Base-by-base conservation (phyloP, 2,797 vertebrate genomes). In the Lacerta agilis region DNA sequence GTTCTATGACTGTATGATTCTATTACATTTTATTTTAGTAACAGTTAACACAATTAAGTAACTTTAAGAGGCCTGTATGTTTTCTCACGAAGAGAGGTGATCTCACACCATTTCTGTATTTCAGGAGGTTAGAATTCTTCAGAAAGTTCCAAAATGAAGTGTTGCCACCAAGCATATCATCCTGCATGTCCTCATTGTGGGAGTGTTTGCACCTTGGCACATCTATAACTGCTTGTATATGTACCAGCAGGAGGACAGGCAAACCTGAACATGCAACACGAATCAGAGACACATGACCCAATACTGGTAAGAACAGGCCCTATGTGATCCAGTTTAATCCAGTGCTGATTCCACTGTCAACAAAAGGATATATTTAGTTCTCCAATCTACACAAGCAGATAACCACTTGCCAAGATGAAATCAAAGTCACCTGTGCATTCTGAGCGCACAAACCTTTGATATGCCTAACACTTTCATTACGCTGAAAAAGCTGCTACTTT, bases 401-500 rank as follows among this genome's bases (percentile, higher is more conserved):
- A 92, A 83, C 87, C 86, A 83, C 84, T 92, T 8, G 6, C 80
- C 82, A 93, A 76, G 91, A 82, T 92, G 92, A 94, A 94, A 88
- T 85, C n/a, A 4, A 90, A 95, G 88, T 92, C 94, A 95, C 94
- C 92, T 20, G 1, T 29, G 3, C 90, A 92, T 95, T 94, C 94
- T 93, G 93, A 93, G 89, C 92, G 92, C 94, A 94, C 91, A 96
- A 96, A 96, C 88, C 93, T 95, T 95, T 96, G 94, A 95, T 97
- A 95, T 95, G 93, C 93, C 92, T 96, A 93, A 96, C 94, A 95
- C 95, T 96, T 93, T 95, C 96, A 92, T 94, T 95, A 94, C 92
- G 33, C 93, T 90, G 93, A 97, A 97, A 97, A 97, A 76, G 23
- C 71, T 96, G 96, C 96, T 94, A 94, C 96, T 96, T 95, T 97